Base-by-base conservation (phyloP, 2,113 vertebrate species). In the Bos indicus region DNA sequence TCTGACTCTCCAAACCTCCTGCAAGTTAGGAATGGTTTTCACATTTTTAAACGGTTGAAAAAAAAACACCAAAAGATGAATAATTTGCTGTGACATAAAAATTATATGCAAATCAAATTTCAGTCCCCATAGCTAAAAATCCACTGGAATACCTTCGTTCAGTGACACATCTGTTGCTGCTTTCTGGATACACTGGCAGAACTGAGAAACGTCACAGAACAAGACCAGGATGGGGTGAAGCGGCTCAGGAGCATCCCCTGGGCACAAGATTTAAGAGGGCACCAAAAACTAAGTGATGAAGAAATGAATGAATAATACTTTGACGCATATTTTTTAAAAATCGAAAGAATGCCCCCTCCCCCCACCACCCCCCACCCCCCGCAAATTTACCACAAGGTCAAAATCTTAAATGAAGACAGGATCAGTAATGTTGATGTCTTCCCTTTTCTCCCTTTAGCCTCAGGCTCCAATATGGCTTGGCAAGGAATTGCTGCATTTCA, bases 31-130 rank as follows among this genome's bases (percentile, higher is more conserved):
- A 48, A 43, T 62, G 13, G 1, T 28, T 84, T 80, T 90, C 67
- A 80, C 36, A 88, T 64, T 85, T 81, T 80, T 84, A 59, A 94
- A 33, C 78, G 5, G 28, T 88, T 78, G 46, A n/a, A 80, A 88
- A 57, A 28, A 62, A 59, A 51, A 77, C 10, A 83, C 33, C 43
- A 60, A 60, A 74, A 83, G 83, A 67, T 67, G 43, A 67, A 48
- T 74, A 81, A 86, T 81, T 81, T 93, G 83, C 84, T 74, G 46
- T 93, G 51, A 48, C 10, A 21, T 17, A 57, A 80, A 52, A 85
- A 52, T 86, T 64, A 33, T 23, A 77, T 64, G 46, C 67, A 90
- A 85, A 52, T 85, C 13, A 86, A 36, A 26, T 80, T 62, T 90
- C 21, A 21, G 30, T 86, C n/a, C 86, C 48, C 28, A 86, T 46